Evolutionary conservation across 2,888 invertebrate genomes (phyloP).

Genomic region (Heliconius charithonia): DNA sequence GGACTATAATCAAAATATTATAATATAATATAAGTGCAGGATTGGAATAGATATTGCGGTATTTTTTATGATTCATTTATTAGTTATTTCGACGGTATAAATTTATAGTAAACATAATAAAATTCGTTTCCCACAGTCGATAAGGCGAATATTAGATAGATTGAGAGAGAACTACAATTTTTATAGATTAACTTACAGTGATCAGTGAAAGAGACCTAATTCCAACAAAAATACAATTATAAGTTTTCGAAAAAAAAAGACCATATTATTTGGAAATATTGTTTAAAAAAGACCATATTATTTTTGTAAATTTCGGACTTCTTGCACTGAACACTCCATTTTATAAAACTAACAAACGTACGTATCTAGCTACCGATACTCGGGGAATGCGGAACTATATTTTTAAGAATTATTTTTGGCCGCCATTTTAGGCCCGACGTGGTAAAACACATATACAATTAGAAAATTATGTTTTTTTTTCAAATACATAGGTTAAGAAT

Average conservation of each 20-base stretch:
- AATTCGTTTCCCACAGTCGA: slow-evolving; percentile 33
- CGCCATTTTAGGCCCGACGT: slow-evolving; percentile 24
- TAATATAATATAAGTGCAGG: no score
- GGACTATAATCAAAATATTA: no score
- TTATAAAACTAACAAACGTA: slow-evolving; percentile 35
- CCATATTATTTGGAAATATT: neutral
- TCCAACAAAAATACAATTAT: neutral
- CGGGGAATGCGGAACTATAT: slow-evolving; percentile 39
- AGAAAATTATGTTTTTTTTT: neutral
- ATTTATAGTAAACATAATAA: neutral
- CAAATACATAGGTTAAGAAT: neutral
- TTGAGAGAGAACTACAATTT: slow-evolving; percentile 28
- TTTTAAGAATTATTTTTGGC: slow-evolving; percentile 6
- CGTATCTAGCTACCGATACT: slow-evolving; percentile 35
- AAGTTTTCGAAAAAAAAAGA: neutral
- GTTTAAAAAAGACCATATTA: neutral
- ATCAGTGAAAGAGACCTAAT: slow-evolving; percentile 4
- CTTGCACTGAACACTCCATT: slow-evolving; percentile 13
- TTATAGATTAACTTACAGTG: neutral
- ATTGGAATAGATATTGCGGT: neutral
- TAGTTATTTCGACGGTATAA: slow-evolving; percentile 14
- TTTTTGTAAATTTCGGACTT: neutral
- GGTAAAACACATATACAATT: neutral
- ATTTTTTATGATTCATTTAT: neutral
- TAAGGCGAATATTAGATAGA: slow-evolving; percentile 41